Evolutionary conservation across 2,888 invertebrate genomes (phyloP).

Genomic region (Arctia plantaginis): DNA sequence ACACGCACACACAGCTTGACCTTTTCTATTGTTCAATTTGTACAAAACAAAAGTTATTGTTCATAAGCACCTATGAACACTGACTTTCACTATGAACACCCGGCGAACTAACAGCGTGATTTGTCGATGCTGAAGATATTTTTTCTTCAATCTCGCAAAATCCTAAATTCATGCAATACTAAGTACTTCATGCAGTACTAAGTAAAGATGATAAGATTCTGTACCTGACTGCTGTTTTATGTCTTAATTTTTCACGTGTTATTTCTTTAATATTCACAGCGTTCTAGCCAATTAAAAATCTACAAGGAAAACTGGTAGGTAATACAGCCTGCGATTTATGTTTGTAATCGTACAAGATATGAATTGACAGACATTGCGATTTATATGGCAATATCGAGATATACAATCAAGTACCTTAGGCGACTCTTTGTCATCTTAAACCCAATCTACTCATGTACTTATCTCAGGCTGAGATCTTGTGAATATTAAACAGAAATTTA

Average conservation of each 20-base stretch:
- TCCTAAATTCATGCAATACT: neutral
- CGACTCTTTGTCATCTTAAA: constrained; percentile 5
- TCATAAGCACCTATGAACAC: neutral
- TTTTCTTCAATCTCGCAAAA: neutral
- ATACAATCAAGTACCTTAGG: neutral
- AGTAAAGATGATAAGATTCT: too few relatives aligned
- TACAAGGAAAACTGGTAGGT: constrained; percentile 36
- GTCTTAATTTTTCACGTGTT: constrained; percentile 15
- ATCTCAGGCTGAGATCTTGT: neutral
- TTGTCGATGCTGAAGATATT: neutral
- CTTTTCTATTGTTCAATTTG: too few relatives aligned
- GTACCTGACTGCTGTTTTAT: constrained; percentile 17
- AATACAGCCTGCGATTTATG: constrained; percentile 15
- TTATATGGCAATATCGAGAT: neutral
- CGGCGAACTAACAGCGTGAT: neutral
- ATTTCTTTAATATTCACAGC: constrained; percentile 4
- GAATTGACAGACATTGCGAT: neutral
- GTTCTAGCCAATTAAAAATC: constrained; percentile 29
- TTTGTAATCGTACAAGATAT: constrained; percentile 18
- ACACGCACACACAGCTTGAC: too few relatives aligned
- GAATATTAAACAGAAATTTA: neutral
- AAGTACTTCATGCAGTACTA: too few relatives aligned
- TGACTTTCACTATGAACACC: too few relatives aligned
- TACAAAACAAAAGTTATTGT: too few relatives aligned
- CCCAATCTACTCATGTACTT: neutral